Conservation (phyloP, 1,140 invertebrate genomes). For the Anastatus disparis region DNA sequence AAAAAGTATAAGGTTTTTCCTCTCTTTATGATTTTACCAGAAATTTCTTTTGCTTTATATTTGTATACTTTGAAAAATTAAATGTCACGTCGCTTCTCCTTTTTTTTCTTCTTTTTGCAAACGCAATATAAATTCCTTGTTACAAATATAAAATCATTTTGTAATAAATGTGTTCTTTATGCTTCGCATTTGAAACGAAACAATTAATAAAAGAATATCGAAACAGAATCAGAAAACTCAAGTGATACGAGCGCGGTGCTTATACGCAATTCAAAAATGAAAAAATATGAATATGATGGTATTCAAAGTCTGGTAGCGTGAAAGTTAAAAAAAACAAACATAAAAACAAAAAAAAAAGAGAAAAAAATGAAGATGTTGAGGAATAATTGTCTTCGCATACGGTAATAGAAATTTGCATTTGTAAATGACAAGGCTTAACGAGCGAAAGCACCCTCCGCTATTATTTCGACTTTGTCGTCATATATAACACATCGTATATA, state of each 20-base stretch:
- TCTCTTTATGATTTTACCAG: constrained; percentile 11
- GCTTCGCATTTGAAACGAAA: no score
- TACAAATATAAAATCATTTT: no score
- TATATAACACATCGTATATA: background rate
- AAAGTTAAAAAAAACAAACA: no score
- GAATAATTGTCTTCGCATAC: constrained; percentile 3
- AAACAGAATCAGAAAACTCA: no score
- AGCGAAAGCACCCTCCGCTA: constrained; percentile 3
- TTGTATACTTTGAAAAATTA: constrained; percentile 20
- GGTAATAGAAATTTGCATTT: constrained; percentile 9
- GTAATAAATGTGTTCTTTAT: no score
- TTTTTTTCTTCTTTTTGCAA: background rate
- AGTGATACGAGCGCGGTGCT: no score
- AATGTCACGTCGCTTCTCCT: constrained; percentile 4
- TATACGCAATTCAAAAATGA: no score
- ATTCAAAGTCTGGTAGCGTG: no score
- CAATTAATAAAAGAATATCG: no score
- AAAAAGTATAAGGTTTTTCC: constrained; percentile 20
- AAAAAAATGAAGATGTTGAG: background rate
- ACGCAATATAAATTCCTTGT: no score
- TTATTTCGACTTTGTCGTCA: background rate
- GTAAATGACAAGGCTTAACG: constrained; percentile 16
- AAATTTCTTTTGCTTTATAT: constrained; percentile 24
- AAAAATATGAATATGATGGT: no score
- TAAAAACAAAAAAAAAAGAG: background rate